Conservation (phyloP, 2,113 vertebrate genomes). For the Gavia stellata region DNA sequence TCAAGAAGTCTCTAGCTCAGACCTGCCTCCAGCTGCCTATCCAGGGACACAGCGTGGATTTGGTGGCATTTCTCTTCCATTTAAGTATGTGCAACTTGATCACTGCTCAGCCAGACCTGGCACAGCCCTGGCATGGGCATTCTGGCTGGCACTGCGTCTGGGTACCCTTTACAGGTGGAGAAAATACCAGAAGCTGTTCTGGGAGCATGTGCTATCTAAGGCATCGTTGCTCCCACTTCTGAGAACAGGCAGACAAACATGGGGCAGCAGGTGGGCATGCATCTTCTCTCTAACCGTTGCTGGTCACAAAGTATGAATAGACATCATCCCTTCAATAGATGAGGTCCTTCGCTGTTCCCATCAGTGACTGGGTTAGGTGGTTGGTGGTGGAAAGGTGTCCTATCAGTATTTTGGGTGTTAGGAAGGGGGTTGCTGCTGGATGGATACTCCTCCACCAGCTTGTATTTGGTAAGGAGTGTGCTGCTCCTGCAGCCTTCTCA, state of each 20-base stretch:
- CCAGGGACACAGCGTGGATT: background rate
- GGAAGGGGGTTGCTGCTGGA: background rate
- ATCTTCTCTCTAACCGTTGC: background rate
- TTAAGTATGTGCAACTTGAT: background rate
- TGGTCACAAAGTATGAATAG: background rate
- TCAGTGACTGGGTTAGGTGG: background rate
- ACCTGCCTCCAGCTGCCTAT: background rate
- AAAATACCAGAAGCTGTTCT: background rate
- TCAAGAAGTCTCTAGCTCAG: background rate
- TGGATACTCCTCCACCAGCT: background rate
- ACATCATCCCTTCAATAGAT: background rate
- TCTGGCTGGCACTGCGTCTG: background rate
- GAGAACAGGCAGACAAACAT: background rate
- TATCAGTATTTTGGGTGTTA: background rate
- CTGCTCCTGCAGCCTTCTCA: background rate
- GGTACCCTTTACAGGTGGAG: background rate
- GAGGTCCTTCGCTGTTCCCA: background rate
- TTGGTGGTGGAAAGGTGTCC: background rate
- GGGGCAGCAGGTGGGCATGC: background rate
- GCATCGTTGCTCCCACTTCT: background rate
- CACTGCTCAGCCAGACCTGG: rapidly evolving
- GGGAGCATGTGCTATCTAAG: background rate
- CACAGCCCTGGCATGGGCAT: background rate
- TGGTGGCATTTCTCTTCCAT: background rate
- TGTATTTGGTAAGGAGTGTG: rapidly evolving